Conservation (phyloP, 2,888 invertebrate genomes). For the Phragmatobia fuliginosa region DNA sequence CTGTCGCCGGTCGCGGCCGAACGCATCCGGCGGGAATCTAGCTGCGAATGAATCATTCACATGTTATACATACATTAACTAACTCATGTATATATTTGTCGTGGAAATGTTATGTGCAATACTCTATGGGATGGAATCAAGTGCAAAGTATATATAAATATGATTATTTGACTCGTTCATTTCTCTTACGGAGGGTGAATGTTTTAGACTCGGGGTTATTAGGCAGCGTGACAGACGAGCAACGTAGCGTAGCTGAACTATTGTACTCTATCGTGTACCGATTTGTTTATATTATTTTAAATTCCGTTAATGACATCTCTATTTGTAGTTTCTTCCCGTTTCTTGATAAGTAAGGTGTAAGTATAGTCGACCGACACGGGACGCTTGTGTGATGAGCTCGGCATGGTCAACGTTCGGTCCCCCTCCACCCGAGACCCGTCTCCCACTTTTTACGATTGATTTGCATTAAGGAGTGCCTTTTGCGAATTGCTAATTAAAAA, state of each 20-base stretch:
- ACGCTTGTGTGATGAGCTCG: conserved; percentile 60
- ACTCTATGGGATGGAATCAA: conserved; percentile 64
- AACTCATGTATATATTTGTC: conserved; percentile 69
- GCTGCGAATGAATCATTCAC: conserved; percentile 45
- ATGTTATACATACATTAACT: conserved; percentile 56
- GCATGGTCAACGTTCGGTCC: conserved; percentile 53
- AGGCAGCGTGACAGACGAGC: conserved; percentile 60
- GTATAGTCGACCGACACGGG: conserved; percentile 51
- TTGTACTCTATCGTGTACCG: conserved; percentile 57
- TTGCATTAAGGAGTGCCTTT: conserved; percentile 80
- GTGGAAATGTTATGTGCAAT: conserved; percentile 74
- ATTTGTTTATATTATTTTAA: conserved; percentile 61
- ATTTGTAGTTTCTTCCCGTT: conserved; percentile 76
- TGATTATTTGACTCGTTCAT: conserved; percentile 58
- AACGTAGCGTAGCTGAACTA: conserved; percentile 56
- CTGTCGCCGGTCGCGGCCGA: neutral
- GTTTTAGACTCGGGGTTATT: conserved; percentile 54
- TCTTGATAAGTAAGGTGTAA: conserved; percentile 67
- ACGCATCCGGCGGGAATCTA: conserved; percentile 37
- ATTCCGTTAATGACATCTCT: conserved; percentile 63
- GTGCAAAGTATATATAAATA: conserved; percentile 60
- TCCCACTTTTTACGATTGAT: conserved; percentile 49
- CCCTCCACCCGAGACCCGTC: conserved; percentile 35
- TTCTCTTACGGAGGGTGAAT: conserved; percentile 60
- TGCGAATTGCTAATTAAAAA: conserved; percentile 59